Conservation (phyloP, 2,888 invertebrate genomes). For the Dorcus hopei region DNA sequence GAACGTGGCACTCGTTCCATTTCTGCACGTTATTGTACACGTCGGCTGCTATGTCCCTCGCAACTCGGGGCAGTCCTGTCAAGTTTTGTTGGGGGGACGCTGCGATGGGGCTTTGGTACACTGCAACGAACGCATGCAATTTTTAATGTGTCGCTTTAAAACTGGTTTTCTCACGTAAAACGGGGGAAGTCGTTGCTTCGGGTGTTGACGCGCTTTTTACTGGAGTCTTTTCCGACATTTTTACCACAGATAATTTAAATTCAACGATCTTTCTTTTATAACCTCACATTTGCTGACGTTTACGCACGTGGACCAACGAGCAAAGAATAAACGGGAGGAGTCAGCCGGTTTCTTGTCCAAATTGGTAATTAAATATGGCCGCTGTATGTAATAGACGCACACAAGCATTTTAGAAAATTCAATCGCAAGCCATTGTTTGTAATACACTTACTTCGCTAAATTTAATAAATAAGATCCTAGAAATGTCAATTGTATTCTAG, state of each 20-base stretch:
- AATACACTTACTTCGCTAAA: no score
- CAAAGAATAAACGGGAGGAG: no score
- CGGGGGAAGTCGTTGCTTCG: conserved; percentile 2
- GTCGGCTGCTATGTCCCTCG: conserved; percentile 57
- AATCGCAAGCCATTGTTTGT: no score
- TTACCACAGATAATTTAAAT: background rate
- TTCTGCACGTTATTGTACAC: conserved; percentile 52
- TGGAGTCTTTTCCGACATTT: conserved; percentile 12
- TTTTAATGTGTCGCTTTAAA: background rate
- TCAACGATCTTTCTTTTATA: no score
- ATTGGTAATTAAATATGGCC: no score
- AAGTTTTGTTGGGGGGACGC: conserved; percentile 51
- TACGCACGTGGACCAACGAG: background rate
- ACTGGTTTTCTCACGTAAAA: conserved; percentile 3
- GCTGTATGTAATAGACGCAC: no score
- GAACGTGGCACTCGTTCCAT: conserved; percentile 53
- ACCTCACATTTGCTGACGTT: background rate
- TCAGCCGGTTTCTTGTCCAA: no score
- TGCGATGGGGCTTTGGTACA: conserved; percentile 44
- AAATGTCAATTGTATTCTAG: no score
- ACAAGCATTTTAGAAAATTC: no score
- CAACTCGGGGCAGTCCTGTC: conserved; percentile 55
- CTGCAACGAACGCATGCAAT: conserved; percentile 32
- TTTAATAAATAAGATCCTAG: no score
- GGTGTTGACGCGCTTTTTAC: conserved; percentile 1